A percentile compares a stretch with the other conserved stretches of the same genome.
These are phyloP conservation scores for Xyrauchen texanus DNA, from an alignment of 2,113 vertebrate species.

Conservation along the genomic window DNA sequence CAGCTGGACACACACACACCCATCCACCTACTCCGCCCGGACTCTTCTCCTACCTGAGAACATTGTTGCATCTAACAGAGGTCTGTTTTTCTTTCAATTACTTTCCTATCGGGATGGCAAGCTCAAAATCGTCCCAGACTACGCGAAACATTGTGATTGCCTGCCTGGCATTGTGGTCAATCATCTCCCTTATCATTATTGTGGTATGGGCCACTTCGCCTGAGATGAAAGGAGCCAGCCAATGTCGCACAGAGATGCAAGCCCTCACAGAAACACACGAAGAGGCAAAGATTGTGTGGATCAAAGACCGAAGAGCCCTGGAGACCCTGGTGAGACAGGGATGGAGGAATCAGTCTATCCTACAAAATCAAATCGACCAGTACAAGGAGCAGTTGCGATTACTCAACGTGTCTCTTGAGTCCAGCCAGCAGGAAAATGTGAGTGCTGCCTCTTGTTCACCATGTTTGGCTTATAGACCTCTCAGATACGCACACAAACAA, in stretches of 20 bases:
- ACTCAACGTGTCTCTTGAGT: conserved; percentile 61
- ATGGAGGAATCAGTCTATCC: conserved; percentile 28
- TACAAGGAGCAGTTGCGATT: conserved; percentile 46
- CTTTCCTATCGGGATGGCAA: conserved; percentile 51
- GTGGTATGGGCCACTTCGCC: conserved; percentile 73
- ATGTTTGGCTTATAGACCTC: background rate
- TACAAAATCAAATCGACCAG: conserved; percentile 22
- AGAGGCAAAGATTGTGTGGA: conserved; percentile 48
- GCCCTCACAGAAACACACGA: conserved; percentile 41
- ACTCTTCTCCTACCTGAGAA: background rate
- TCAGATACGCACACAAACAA: background rate
- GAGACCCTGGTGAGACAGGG: conserved; percentile 56
- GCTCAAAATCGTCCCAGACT: conserved; percentile 57
- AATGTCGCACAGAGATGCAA: conserved; percentile 61
- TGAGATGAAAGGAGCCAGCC: conserved; percentile 58
- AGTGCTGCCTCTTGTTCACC: conserved; percentile 42
- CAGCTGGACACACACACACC: background rate
- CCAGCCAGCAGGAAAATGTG: conserved; percentile 60
- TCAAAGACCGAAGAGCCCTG: conserved; percentile 59
- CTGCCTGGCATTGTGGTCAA: conserved; percentile 66
- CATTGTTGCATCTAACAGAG: background rate
- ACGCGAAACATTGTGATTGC: conserved; percentile 50
- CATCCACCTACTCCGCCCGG: background rate
- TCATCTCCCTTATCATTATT: conserved; percentile 67
- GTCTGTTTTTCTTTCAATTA: background rate